Evolutionary conservation across 2,113 vertebrate genomes (phyloP).

Genomic region (Zosterops japonicus): DNA sequence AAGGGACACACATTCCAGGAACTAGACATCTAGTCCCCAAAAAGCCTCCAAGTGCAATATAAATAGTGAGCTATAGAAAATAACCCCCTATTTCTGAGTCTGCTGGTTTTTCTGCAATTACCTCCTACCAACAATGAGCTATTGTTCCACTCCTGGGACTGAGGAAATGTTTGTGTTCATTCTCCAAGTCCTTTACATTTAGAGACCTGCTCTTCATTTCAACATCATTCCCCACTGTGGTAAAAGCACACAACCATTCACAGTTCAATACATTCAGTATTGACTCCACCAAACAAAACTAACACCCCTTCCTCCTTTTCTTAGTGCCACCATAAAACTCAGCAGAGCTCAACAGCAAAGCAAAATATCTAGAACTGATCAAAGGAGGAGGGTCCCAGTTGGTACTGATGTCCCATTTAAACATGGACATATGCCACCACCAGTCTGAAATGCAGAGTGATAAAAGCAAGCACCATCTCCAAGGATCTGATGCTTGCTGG

Average conservation of each 20-base stretch:
- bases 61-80: constrained; percentile 29
- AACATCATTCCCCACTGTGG: neutral
- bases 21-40: neutral
- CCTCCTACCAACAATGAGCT: constrained; percentile 9
- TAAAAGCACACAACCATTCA: neutral
- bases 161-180: constrained; percentile 32
- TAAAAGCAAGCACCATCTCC: fast-evolving
- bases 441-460: fast-evolving
- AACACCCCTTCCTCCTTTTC: fast-evolving
- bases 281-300: neutral
- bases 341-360: neutral
- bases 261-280: neutral
- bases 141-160: constrained; percentile 9
- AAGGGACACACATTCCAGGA: neutral
- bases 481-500: neutral
- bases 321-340: neutral
- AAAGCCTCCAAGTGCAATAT: neutral
- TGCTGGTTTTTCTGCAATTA: neutral
- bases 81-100: neutral
- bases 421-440: fast-evolving
- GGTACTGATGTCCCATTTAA: neutral
- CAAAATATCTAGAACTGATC: neutral
- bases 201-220: neutral
- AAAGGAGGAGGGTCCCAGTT: neutral
- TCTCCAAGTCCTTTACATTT: neutral